Evolutionary conservation across 2,888 invertebrate genomes (phyloP), one percentile per base, ranked within the genome.

Genomic region (Ectemnius continuus): DNA sequence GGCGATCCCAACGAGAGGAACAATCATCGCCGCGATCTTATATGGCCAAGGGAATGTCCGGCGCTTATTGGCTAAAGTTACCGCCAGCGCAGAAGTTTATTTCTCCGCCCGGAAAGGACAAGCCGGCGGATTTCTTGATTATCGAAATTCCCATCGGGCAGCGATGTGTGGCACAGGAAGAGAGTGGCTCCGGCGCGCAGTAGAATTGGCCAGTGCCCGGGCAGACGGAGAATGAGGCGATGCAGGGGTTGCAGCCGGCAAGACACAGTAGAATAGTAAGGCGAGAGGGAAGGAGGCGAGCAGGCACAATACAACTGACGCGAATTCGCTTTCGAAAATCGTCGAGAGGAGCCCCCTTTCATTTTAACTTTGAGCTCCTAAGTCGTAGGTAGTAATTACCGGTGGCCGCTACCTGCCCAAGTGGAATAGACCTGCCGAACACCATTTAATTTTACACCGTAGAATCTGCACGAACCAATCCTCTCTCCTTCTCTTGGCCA

Each of bases 371-470:
- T 78, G 83, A 82, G 81, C 83, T 79, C 86, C 87, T 86, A 86
- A 87, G 86, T 88, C 87, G 73, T 83, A 88, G 89, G 89, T 89
- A 88, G 91, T 90, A 91, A 91, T 91, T 91, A 91, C 91, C 91
- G 79, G 91, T 90, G 90, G 91, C 90, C 89, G 90, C 91, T 91
- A 90, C 90, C 91, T 91, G 89, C 88, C 88, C 85, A 84, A 87
- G 84, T 85, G 88, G 86, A 89, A 90, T 89, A 89, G 89, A 89
- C 89, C 87, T 85, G 84, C 86, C 88, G 88, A 89, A 88, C 86
- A 88, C 86, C 90, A 90, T 90, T 91, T 91, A 91, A 91, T 91
- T 90, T 90, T 88, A 87, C 88, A 86, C 85, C 73, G 70, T 80
- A 71, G 81, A 70, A 82, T 82, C 81, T 70, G 75, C 83, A 80